These are phyloP conservation scores for Beroe forskalii DNA, from an alignment of 37 sponge, comb jelly and placozoan species.

Conservation along the genomic window DNA sequence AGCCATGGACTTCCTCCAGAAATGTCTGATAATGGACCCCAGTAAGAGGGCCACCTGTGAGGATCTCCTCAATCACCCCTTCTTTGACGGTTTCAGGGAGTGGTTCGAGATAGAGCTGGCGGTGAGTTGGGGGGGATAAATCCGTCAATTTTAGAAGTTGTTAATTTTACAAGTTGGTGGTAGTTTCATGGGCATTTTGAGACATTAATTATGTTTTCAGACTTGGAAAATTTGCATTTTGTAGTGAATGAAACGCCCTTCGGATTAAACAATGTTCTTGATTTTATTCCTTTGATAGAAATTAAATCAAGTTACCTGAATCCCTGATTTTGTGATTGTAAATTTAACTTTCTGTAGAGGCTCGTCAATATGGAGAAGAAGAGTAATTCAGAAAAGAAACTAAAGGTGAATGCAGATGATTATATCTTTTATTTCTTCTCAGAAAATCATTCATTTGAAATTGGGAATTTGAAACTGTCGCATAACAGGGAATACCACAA, in stretches of 20 bases:
- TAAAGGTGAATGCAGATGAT: conserved; percentile 21
- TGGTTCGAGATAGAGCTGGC: conserved; percentile 91
- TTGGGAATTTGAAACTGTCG: too few species aligned
- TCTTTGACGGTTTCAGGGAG: conserved; percentile 90
- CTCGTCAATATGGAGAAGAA: conserved; percentile 63
- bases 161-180: not conserved
- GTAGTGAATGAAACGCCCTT: too few species aligned
- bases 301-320: too few species aligned
- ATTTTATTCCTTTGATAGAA: too few species aligned
- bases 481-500: too few species aligned
- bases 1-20: conserved; percentile 65
- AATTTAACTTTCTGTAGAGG: too few species aligned
- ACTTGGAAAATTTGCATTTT: too few species aligned
- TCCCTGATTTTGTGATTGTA: too few species aligned
- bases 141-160: not conserved
- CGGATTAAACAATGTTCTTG: too few species aligned
- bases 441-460: too few species aligned
- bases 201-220: too few species aligned
- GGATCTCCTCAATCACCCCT: conserved; percentile 88
- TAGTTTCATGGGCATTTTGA: not conserved
- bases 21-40: conserved; percentile 90
- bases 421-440: too few species aligned
- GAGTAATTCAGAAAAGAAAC: conserved; percentile 1
- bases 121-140: conserved; percentile 43
- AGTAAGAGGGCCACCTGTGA: conserved; percentile 81